Percentiles rank a stretch among this genome's conserved stretches.
Evolutionary conservation across 1,140 invertebrate species (phyloP).

Genomic region (Aricia agestis): DNA sequence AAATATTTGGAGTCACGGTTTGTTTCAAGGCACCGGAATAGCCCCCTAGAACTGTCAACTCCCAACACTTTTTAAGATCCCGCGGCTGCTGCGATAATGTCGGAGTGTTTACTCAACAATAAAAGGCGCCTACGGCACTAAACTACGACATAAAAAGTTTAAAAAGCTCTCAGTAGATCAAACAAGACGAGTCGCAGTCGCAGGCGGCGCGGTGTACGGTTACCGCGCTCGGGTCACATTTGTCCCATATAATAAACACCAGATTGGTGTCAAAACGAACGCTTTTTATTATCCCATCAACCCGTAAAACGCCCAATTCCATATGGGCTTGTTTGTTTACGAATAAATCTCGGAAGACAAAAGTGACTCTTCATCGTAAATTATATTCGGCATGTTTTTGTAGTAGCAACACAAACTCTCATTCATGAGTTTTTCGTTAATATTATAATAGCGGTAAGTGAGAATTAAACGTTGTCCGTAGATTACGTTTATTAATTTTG

Average conservation of each 20-base stretch:
- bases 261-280: conserved; percentile 73
- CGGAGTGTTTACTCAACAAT: conserved; percentile 69
- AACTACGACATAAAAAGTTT: conserved; percentile 75
- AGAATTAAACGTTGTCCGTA: background rate
- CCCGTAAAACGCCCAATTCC: conserved; percentile 54
- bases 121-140: conserved; percentile 67
- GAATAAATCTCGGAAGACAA: conserved; percentile 59
- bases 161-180: conserved; percentile 76
- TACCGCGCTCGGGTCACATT: conserved; percentile 63
- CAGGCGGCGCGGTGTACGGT: conserved; percentile 63
- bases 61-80: conserved; percentile 14
- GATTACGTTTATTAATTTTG: too few relatives aligned
- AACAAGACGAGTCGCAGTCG: conserved; percentile 66
- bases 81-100: conserved; percentile 48
- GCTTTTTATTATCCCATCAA: conserved; percentile 71
- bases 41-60: conserved; percentile 6
- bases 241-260: conserved; percentile 72
- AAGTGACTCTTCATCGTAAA: conserved; percentile 20
- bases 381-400: conserved; percentile 13
- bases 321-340: conserved; percentile 48
- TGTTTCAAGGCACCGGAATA: conserved; percentile 5
- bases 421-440: background rate
- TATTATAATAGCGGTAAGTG: background rate
- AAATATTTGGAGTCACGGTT: background rate
- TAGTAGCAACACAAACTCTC: background rate